Evolutionary conservation across 92 coral and sea anemone genomes (phyloP), one percentile per base, ranked within the genome.

Genomic region (Phenganax marumi): DNA sequence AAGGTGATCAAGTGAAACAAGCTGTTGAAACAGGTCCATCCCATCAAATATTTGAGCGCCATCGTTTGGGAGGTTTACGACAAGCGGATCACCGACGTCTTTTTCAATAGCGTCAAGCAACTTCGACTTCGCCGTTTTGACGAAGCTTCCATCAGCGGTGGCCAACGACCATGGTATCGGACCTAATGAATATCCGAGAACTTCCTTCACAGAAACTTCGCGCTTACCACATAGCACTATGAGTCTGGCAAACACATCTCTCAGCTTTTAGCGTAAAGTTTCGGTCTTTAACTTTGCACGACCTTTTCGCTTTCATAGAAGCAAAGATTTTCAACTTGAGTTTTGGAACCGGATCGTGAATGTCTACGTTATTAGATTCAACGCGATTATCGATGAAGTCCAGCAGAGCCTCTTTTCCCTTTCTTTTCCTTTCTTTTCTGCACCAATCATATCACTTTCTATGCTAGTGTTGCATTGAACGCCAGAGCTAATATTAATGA

Each of bases 131-230:
- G 50, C 62, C 18, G 86, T 73, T 24, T 84, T 88, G 24, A 86
- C 33, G 33, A 87, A 86, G 57, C 68, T 68, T 33, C 90, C 81
- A 21, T 84, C 85, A 0, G 62, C 25, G 12, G 79, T 65, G 9
- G 90, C 87, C 57, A 87, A 76, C 11, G 85, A 56, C 54, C 52
- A 65, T 53, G 81, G 91, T 56, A 73, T 68, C 10, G 84, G 81
- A 60, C 73, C 79, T 18, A 73, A 58, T 53, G 81, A 83, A 49
- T 12, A 88, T 66, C 76, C 24, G 6, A 88, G 78, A 10, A 88
- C 63, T 26, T 84, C 85, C 52, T 51, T 77, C 46, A 79, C 50
- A 70, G 80, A 61, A 9, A 88, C 77, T 24, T 84, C 76, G 23
- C 83, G 81, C 17, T 24, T 54, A 18, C 82, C 85, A 47, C 88